Evolutionary conservation across 1,140 invertebrate species (phyloP).

Genomic region (Dendroctonus valens): DNA sequence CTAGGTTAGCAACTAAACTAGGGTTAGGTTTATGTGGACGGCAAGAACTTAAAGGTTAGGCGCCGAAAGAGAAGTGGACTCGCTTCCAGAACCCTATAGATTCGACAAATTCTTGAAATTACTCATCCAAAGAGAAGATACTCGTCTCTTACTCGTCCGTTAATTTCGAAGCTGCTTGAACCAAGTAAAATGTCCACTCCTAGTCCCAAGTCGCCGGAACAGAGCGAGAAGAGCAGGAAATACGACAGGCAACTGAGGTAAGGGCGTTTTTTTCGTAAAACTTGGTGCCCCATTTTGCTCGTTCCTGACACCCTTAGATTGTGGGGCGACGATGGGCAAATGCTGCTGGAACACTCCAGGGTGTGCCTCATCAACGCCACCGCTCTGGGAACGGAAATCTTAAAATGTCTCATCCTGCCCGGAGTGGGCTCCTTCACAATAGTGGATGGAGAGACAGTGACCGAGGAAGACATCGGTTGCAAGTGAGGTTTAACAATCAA

Average conservation of each 20-base stretch:
- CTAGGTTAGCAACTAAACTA: no score
- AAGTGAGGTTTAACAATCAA: constrained; percentile 63
- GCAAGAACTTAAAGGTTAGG: no score
- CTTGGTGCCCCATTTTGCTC: constrained; percentile 7
- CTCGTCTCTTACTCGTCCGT: no score
- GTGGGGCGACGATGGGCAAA: constrained; percentile 98
- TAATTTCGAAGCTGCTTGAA: no score
- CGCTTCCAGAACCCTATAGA: no score
- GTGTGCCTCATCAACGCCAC: constrained; percentile 95
- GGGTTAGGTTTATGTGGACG: no score
- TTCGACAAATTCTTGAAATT: no score
- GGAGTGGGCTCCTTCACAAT: constrained; percentile 96
- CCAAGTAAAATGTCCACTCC: constrained; percentile 64
- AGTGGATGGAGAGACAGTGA: constrained; percentile 84
- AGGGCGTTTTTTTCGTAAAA: not conserved
- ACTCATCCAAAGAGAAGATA: no score
- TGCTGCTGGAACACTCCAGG: constrained; percentile 79
- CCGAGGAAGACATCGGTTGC: constrained; percentile 87
- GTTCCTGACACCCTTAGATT: constrained; percentile 58
- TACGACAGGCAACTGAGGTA: constrained; percentile 83
- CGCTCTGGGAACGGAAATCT: constrained; percentile 89
- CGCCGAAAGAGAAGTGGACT: no score
- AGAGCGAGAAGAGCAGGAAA: constrained; percentile 56
- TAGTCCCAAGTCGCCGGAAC: constrained; percentile 76
- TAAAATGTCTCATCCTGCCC: constrained; percentile 92